These are phyloP conservation scores for Sphaerophoria taeniata DNA, from an alignment of 2,888 invertebrate genomes.

Conservation along the genomic window DNA sequence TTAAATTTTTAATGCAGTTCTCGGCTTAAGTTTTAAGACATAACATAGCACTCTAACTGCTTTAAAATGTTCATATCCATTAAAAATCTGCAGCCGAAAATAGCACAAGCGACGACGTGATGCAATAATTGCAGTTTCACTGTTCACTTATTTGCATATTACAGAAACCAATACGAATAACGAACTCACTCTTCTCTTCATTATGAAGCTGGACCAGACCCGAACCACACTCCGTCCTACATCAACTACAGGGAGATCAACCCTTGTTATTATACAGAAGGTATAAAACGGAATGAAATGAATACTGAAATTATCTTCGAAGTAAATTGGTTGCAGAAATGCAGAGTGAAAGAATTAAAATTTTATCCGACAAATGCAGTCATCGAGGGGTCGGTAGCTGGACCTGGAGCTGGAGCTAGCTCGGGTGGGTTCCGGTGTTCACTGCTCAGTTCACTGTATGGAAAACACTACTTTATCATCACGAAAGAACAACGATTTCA, in stretches of 20 bases:
- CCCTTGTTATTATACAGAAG: not conserved
- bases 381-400: not conserved
- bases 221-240: not conserved
- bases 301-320: slow-evolving; percentile 31
- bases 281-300: slow-evolving; percentile 15
- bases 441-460: not conserved
- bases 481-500: not conserved
- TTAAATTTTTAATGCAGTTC: too few species aligned
- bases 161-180: too few species aligned
- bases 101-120: too few species aligned
- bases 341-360: slow-evolving; percentile 34
- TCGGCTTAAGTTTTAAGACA: too few species aligned
- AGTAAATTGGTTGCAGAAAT: slow-evolving; percentile 34
- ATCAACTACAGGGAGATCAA: not conserved
- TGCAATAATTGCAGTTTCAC: too few species aligned
- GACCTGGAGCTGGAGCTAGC: too few species aligned
- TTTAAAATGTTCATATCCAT: too few species aligned
- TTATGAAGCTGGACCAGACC: not conserved
- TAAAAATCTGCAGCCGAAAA: too few species aligned
- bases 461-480: slow-evolving; percentile 10
- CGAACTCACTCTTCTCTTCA: too few species aligned
- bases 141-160: too few species aligned
- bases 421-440: not conserved
- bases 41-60: too few species aligned
- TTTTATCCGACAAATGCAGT: slow-evolving; percentile 39